Conservation (phyloP, 1,140 invertebrate genomes). For the Condylostylus longicornis region DNA sequence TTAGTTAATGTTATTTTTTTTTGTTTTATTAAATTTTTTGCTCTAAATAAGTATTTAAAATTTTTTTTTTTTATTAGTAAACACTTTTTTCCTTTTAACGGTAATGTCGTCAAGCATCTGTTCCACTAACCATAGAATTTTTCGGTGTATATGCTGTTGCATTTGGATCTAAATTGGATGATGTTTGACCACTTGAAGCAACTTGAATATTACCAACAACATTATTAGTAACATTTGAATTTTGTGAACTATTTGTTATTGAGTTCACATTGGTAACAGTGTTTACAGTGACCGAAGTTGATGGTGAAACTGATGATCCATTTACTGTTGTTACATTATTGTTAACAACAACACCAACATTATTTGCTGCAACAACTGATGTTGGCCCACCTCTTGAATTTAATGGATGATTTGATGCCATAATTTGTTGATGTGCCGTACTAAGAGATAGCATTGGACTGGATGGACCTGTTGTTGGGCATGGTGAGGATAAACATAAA, state of each 20-base stretch:
- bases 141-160: constrained; percentile 84
- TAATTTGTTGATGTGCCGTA: neutral
- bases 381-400: constrained; percentile 12
- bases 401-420: too few species aligned
- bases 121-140: constrained; percentile 27
- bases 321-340: neutral
- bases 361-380: constrained; percentile 9
- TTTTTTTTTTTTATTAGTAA: too few species aligned
- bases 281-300: neutral
- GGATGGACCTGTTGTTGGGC: constrained; percentile 18
- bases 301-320: neutral
- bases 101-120: constrained; percentile 14
- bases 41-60: too few species aligned
- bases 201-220: constrained; percentile 6
- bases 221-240: constrained; percentile 16
- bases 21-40: too few species aligned
- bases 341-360: constrained; percentile 34
- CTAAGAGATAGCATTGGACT: constrained; percentile 25
- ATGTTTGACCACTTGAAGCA: constrained; percentile 4
- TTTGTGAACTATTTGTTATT: constrained; percentile 21
- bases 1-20: too few species aligned
- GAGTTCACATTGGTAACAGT: constrained; percentile 4
- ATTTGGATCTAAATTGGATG: constrained; percentile 75
- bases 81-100: neutral
- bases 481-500: constrained; percentile 35